Evolutionary conservation across 2,888 invertebrate genomes (phyloP), one percentile per base, ranked within the genome.

Genomic region (Lycophotia porphyrea): DNA sequence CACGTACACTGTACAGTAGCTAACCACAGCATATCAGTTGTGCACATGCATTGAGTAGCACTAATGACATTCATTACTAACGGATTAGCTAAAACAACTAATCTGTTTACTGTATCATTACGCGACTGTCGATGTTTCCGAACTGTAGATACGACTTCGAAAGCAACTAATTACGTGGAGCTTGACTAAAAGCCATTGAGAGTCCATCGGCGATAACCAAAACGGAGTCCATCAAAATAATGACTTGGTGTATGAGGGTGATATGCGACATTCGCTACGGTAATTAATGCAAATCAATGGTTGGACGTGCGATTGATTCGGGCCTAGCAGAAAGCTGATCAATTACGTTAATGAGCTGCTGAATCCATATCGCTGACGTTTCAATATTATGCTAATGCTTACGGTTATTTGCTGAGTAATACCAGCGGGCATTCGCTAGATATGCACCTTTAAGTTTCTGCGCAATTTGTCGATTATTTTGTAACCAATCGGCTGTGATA

Each of bases 281-380:
- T 96, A 95, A 96, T 96, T 95, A 96, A 96, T 96, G 95, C 94
- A 96, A 96, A 96, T 95, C 95, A 95, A 94, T 94, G 93, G 93
- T 91, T 88, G 94, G 91, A 93, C 94, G 95, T 95, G 93, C 93
- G 93, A 93, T 93, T 93, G 95, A 94, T 94, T 93, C 93, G 91
- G 92, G 92, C 91, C 93, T 93, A 93, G 92, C 92, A 93, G 94
- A 93, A 94, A 95, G 94, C 95, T 93, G 95, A 96, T 96, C 95
- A 96, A 96, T 96, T 96, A 96, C 93, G 94, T 91, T 95, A 95
- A 96, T 96, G 95, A 96, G 95, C 94, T 93, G 88, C 90, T 92
- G 94, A 92, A 93, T 93, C 93, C 93, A 93, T 94, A 95, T 94
- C 92, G 94, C 94, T 94, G 95, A 94, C 94, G 93, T 94, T 94